Evolutionary conservation across 2,888 invertebrate genomes (phyloP), one percentile per base, ranked within the genome.

Genomic region (Drosophila dives): DNA sequence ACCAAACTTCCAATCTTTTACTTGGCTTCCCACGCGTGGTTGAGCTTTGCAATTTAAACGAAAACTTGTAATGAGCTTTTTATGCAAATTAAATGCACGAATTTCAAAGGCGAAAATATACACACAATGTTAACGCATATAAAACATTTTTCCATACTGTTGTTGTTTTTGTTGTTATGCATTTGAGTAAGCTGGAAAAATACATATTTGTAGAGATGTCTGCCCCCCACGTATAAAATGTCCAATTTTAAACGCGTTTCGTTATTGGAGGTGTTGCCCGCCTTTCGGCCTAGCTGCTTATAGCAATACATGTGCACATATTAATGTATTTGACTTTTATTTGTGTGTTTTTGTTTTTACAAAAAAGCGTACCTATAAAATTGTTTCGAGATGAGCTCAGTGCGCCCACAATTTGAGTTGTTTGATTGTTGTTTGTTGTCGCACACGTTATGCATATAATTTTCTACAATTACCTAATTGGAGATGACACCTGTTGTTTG

Each of bases 331-430:
- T 74, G 2, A 72, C 36, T 53, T 49, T 56, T 64, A 29, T 48
- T 45, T 45, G n/a, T 45, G 29, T 45, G 4, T n/a, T n/a, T 6
- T 23, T 3, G 20, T 45, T 45, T 15, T 45, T 45, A 68, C 32
- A 49, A 69, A 75, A 45, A 26, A 12, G 53, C 83, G 77, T 83
- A 67, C 84, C 83, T 77, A 78, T 72, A 81, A 85, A 86, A 86
- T 83, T 79, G 80, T 68, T 86, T 58, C 62, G 82, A 87, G 87
- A 87, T 86, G 86, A 86, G 83, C 87, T 86, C 83, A 86, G 85
- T 70, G 75, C 75, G 81, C 75, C 80, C 78, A 80, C 83, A 75
- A 77, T 54, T 78, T 34, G 51, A 26, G 53, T 49, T 49, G 56
- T 29, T 23, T 45, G 23, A 15, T 45, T 45, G 23, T 45, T 45